These are phyloP conservation scores for Brachionus asplanchnoidis DNA, from an alignment of 1,140 invertebrate species.

Conservation along the genomic window DNA sequence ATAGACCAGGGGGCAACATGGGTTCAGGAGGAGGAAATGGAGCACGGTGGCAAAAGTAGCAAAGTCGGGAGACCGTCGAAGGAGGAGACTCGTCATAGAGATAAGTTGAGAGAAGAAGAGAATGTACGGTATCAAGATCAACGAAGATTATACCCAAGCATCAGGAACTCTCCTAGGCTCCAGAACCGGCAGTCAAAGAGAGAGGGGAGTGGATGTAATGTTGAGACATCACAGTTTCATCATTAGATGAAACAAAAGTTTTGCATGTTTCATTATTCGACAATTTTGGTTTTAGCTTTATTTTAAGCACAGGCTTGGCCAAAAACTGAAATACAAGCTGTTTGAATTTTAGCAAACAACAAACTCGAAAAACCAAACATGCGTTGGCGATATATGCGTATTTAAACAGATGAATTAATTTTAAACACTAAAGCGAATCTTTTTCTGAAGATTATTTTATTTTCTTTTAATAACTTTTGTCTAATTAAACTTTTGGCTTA, in stretches of 20 bases:
- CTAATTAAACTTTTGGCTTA: not conserved
- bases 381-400: not conserved
- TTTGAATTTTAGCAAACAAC: not conserved
- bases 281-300: too few species aligned
- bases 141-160: not conserved
- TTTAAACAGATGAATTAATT: too few species aligned
- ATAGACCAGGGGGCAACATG: too few species aligned
- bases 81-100: too few species aligned
- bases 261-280: not conserved
- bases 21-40: too few species aligned
- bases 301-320: not conserved
- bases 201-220: not conserved
- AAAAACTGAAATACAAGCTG: too few species aligned
- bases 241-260: not conserved
- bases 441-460: not conserved
- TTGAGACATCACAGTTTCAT: not conserved
- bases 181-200: not conserved
- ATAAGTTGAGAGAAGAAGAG: too few species aligned
- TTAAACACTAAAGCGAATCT: too few species aligned
- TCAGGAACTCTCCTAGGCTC: not conserved
- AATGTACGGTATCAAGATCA: too few species aligned
- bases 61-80: too few species aligned
- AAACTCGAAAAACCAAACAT: not conserved
- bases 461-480: not conserved
- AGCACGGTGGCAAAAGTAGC: too few species aligned